phyloP scores from a whole-genome alignment of 1,140 invertebrate species.

The Sycophaga agraensis region DNA sequence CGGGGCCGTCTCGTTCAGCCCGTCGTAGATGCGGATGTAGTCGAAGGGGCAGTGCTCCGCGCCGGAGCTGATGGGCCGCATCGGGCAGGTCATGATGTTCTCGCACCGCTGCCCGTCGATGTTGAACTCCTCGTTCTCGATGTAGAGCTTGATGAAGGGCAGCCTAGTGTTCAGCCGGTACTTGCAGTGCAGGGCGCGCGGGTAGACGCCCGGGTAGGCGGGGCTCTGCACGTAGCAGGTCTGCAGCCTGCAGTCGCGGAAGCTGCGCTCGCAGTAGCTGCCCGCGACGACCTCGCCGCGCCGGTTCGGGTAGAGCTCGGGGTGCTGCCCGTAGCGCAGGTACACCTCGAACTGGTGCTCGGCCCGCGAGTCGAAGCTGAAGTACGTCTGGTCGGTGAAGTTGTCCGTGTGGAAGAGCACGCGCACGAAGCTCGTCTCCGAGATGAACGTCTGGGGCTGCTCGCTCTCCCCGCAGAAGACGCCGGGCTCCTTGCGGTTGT shows the following conservation, averaged over 20 bases:
- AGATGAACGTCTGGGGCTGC: conserved; percentile 90
- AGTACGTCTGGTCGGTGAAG: conserved; percentile 86
- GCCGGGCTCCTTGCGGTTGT: conserved; percentile 81
- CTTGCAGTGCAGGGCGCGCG: conserved; percentile 83
- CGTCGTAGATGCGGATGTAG: conserved; percentile 88
- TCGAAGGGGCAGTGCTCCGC: conserved; percentile 87
- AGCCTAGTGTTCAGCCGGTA: conserved; percentile 83
- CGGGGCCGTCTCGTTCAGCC: conserved; percentile 80
- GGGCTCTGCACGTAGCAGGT: conserved; percentile 92
- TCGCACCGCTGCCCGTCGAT: conserved; percentile 91
- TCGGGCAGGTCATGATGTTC: conserved; percentile 92
- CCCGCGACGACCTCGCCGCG: conserved; percentile 81
- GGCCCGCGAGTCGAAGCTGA: conserved; percentile 75
- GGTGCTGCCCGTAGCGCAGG: conserved; percentile 86
- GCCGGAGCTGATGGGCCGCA: conserved; percentile 83
- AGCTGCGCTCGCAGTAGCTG: conserved; percentile 84
- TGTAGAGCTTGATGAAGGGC: conserved; percentile 88
- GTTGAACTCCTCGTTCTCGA: conserved; percentile 91
- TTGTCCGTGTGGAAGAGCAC: conserved; percentile 88
- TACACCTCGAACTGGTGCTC: conserved; percentile 89
- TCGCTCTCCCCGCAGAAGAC: conserved; percentile 91
- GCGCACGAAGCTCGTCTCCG: conserved; percentile 88
- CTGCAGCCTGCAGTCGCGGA: conserved; percentile 81
- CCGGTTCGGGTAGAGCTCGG: conserved; percentile 86
- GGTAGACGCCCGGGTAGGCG: conserved; percentile 89